Base-by-base conservation (phyloP, 2,113 vertebrate genomes). In the Oncorhynchus masou region DNA sequence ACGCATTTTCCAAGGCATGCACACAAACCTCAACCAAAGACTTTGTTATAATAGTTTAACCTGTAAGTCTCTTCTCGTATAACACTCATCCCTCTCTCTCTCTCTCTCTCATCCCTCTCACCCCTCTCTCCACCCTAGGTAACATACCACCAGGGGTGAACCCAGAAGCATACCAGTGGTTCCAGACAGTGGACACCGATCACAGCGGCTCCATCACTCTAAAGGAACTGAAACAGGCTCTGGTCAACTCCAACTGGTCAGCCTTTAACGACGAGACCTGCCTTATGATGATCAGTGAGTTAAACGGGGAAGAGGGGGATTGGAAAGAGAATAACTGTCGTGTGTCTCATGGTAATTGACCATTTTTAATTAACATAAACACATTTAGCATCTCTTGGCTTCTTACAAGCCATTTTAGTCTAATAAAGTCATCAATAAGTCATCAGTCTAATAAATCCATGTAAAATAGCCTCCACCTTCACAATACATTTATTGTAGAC, bases 231-330 rank as follows among this genome's bases (percentile, higher is more conserved):
- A 96, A 95, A 78, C 96, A 97, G 88, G 97, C 97, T 0, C 94
- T 99, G 3, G 89, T 97, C 85, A 99, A 99, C 91, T 95, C 95
- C 87, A 99, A 99, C 92, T 97, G 95, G 95, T 95, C 97, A 0
- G 60, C 94, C 0, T 99, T 99, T 90, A 96, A 94, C 1, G 97
- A 99, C 0, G 96, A 99, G 88, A 98, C 96, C 0, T 99, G 97
- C 82, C 88, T 95, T 71, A 95, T 98, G 93, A 97, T 99, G 97
- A 94, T 99, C 81, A 99, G 97, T 99, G 87, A 96, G 97, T 94
- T 9, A 45, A 45, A 20, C 1, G 19, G 5, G 27, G 31, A 34
- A 39, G 67, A 4, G 68, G 7, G 20, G 29, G 34, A 9, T 48
- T 48, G 27, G 65, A 27, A 16, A 11, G 65, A 1, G 27, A 34